Conservation (phyloP, 1,140 invertebrate genomes). For the Listronotus oregonensis region DNA sequence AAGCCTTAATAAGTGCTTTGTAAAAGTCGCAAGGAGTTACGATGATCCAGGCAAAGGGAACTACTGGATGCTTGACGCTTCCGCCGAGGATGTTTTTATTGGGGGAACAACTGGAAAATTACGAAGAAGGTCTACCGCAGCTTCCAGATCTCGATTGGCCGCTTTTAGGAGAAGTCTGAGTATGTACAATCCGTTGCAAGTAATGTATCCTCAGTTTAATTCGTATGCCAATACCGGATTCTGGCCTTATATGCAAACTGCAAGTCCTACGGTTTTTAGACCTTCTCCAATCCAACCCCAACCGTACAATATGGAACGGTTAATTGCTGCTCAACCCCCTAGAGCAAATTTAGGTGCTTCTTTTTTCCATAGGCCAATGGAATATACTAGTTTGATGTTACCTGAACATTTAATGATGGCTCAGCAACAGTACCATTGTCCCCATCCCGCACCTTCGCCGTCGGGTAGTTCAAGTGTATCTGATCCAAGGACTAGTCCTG, state of each 20-base stretch:
- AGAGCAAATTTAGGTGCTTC: constrained; percentile 38
- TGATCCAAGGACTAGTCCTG: constrained; percentile 54
- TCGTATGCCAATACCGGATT: constrained; percentile 54
- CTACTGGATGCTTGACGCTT: constrained; percentile 95
- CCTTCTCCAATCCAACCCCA: constrained; percentile 50
- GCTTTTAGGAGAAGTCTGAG: constrained; percentile 78
- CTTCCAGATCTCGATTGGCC: constrained; percentile 80
- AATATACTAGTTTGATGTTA: constrained; percentile 56
- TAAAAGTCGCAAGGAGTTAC: constrained; percentile 93
- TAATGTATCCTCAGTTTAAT: constrained; percentile 54
- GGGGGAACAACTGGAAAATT: constrained; percentile 97
- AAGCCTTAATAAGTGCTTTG: constrained; percentile 97
- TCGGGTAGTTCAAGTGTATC: constrained; percentile 17
- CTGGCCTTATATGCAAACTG: constrained; percentile 55
- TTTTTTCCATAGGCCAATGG: constrained; percentile 52
- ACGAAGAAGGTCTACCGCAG: constrained; percentile 82
- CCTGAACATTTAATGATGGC: constrained; percentile 42
- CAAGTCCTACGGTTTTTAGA: constrained; percentile 55
- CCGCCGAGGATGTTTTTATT: constrained; percentile 96
- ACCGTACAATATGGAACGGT: constrained; percentile 59
- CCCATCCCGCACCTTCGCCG: constrained; percentile 15
- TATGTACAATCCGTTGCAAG: constrained; percentile 61
- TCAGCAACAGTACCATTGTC: constrained; percentile 33
- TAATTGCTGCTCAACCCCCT: constrained; percentile 53
- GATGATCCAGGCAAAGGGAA: constrained; percentile 95